A percentile compares a stretch with the other conserved stretches of the same genome.
These are phyloP conservation scores for Bemisia tabaci DNA, from an alignment of 1,140 invertebrate species.

Conservation along the genomic window DNA sequence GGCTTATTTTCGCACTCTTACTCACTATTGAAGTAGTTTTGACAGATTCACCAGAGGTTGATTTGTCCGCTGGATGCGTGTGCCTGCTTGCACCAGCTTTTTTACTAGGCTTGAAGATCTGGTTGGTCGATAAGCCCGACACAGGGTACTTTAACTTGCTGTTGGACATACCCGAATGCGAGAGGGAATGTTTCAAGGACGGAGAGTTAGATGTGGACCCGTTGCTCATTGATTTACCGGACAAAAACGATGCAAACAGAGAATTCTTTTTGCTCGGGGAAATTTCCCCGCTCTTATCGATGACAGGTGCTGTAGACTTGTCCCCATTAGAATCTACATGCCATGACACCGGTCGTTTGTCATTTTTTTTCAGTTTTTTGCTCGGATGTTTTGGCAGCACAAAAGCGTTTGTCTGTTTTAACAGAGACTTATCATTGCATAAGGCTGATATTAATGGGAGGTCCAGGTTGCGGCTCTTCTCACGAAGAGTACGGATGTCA, in stretches of 20 bases:
- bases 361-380: not conserved
- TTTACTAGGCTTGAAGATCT: not conserved
- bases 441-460: constrained; percentile 75
- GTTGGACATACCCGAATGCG: not conserved
- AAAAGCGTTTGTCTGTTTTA: constrained; percentile 73
- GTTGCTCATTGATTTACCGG: not conserved
- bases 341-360: not conserved
- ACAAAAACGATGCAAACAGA: not conserved
- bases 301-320: not conserved
- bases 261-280: not conserved
- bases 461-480: constrained; percentile 75
- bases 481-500: constrained; percentile 63
- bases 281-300: not conserved
- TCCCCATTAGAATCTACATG: not conserved
- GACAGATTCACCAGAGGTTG: not conserved
- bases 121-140: not conserved
- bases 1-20: not conserved
- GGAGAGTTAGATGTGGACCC: not conserved
- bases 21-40: not conserved
- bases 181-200: not conserved
- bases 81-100: not conserved
- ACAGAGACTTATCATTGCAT: constrained; percentile 71
- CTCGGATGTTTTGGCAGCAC: constrained; percentile 47
- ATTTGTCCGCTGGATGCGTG: not conserved
- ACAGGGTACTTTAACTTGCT: not conserved